These are phyloP conservation scores for Leptoteleia sp. DNA, from an alignment of 1,140 invertebrate species.

Conservation along the genomic window DNA sequence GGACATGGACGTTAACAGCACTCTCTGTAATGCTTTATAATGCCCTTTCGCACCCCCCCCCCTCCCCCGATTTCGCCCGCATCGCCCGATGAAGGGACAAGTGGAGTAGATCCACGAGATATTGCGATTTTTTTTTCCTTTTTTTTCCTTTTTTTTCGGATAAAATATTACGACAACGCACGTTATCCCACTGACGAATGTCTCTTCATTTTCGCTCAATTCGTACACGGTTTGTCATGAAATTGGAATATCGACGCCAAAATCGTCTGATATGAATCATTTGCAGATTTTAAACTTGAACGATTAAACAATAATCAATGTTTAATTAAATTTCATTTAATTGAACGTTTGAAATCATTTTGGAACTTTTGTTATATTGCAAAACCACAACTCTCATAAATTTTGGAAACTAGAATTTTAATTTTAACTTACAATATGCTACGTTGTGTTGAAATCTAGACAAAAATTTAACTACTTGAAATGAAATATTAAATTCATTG, in stretches of 20 bases:
- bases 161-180: slow-evolving; percentile 58
- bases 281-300: no score
- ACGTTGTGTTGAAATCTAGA: no score
- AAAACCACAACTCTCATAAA: no score
- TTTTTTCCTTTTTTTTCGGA: no score
- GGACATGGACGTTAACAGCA: slow-evolving; percentile 80
- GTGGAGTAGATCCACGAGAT: slow-evolving; percentile 52
- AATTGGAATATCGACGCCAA: slow-evolving; percentile 48
- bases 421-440: no score
- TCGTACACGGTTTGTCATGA: slow-evolving; percentile 31
- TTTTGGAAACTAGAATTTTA: no score
- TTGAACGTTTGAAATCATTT: no score
- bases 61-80: not conserved
- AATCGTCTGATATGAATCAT: slow-evolving; percentile 24
- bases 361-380: no score
- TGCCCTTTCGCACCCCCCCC: slow-evolving; percentile 65
- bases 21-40: slow-evolving; percentile 80
- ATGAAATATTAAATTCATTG: no score
- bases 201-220: slow-evolving; percentile 48
- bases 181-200: slow-evolving; percentile 56
- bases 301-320: no score
- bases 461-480: no score
- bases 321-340: no score
- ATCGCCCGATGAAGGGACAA: slow-evolving; percentile 42
- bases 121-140: slow-evolving; percentile 65